A percentile compares a stretch with the other conserved stretches of the same genome.
phyloP scores from a whole-genome alignment of 2,797 vertebrate species.

The Chromis chromis region DNA sequence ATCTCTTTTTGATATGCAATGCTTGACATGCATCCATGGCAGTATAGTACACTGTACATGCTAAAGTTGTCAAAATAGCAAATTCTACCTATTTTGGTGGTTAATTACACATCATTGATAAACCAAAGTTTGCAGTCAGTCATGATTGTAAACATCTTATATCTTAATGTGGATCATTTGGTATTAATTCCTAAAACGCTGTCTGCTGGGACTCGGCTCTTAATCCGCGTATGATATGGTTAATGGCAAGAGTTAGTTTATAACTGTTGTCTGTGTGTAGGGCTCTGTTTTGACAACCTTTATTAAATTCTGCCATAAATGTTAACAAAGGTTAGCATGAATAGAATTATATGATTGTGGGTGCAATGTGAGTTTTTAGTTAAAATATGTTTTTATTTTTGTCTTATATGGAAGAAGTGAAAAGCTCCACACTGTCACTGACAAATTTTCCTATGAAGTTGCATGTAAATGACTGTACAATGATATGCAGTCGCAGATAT shows the following conservation, averaged over 20 bases:
- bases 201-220: conserved; percentile 9
- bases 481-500: conserved; percentile 20
- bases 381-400: conserved; percentile 24
- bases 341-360: conserved; percentile 6
- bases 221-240: conserved; percentile 7
- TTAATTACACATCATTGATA: background rate
- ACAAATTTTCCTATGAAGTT: background rate
- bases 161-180: conserved; percentile 25
- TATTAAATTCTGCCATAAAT: conserved; percentile 10
- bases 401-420: background rate
- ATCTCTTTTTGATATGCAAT: conserved; percentile 13
- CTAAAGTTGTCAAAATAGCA: conserved; percentile 20
- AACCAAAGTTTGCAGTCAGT: conserved; percentile 11
- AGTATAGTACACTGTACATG: conserved; percentile 40
- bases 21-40: conserved; percentile 44
- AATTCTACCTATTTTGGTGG: conserved; percentile 5
- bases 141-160: background rate
- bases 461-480: conserved; percentile 17
- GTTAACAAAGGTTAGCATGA: background rate
- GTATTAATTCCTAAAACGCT: conserved; percentile 14
- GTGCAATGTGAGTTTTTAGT: conserved; percentile 16
- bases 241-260: background rate
- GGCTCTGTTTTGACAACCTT: conserved; percentile 12
- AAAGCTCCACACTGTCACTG: conserved; percentile 1
- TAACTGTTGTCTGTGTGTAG: conserved; percentile 4